Evolutionary conservation across 2,888 invertebrate species (phyloP).

Genomic region (Ametastegia equiseti): DNA sequence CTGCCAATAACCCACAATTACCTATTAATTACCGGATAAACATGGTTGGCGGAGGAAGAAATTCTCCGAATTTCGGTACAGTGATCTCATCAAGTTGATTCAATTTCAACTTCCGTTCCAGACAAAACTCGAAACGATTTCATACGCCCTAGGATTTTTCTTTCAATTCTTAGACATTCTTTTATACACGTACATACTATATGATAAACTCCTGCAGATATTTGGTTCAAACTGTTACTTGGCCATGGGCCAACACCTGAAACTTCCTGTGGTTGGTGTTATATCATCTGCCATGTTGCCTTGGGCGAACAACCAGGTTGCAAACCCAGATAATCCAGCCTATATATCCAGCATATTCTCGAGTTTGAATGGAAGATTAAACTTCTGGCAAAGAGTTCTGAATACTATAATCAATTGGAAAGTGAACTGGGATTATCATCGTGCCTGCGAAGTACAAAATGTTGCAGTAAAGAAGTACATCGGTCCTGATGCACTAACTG

Average conservation of each 20-base stretch:
- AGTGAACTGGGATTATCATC: conserved; percentile 39
- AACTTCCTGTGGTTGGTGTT: conserved; percentile 57
- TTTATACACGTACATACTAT: too few species aligned
- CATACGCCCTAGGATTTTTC: too few species aligned
- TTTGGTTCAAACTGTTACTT: conserved; percentile 61
- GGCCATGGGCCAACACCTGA: conserved; percentile 53
- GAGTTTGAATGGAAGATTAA: conserved; percentile 36
- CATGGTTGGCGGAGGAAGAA: too few species aligned
- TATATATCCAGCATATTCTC: conserved; percentile 54
- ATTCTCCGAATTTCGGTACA: too few species aligned
- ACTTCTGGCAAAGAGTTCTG: conserved; percentile 59
- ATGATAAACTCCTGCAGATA: conserved; percentile 50
- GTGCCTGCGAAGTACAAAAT: conserved; percentile 55
- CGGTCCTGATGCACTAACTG: conserved; percentile 66
- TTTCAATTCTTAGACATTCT: too few species aligned
- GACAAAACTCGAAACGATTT: too few species aligned
- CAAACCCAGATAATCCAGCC: conserved; percentile 58
- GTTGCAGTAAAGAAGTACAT: conserved; percentile 59
- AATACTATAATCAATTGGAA: conserved; percentile 52
- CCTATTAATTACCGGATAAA: too few species aligned
- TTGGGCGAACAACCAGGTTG: conserved; percentile 55
- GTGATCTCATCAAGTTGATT: too few species aligned
- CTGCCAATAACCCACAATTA: too few species aligned
- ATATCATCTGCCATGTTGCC: conserved; percentile 52
- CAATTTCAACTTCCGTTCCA: too few species aligned